These are phyloP conservation scores for Armadillidium nasatum DNA, from an alignment of 1,140 invertebrate species.

Conservation along the genomic window DNA sequence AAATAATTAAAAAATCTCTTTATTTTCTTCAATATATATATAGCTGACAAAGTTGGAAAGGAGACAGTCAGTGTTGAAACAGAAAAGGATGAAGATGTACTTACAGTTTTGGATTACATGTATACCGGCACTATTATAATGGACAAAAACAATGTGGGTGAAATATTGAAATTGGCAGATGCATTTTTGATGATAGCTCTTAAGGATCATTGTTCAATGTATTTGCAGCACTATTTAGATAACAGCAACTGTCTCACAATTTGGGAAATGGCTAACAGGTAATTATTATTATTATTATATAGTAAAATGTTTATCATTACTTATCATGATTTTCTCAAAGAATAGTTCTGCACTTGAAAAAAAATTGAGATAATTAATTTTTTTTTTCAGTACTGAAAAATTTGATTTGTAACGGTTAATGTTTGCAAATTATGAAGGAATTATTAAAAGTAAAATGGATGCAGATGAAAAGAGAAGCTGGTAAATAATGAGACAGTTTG, in stretches of 20 bases:
- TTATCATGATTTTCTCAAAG: no score
- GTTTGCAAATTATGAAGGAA: no score
- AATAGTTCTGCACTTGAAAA: no score
- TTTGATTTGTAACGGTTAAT: no score
- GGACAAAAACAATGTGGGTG: conserved; percentile 59
- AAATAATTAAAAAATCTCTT: background rate
- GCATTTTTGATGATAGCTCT: conserved; percentile 61
- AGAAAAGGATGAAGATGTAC: conserved; percentile 59
- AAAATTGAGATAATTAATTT: no score
- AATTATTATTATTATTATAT: conserved; percentile 44
- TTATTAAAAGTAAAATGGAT: no score
- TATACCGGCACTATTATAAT: conserved; percentile 62
- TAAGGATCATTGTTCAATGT: conserved; percentile 62
- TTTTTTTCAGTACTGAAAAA: no score
- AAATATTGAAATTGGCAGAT: conserved; percentile 60
- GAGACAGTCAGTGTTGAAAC: conserved; percentile 57
- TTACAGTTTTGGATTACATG: conserved; percentile 61
- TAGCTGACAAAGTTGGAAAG: conserved; percentile 52
- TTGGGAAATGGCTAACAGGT: conserved; percentile 56
- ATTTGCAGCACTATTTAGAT: conserved; percentile 59
- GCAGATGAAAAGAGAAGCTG: no score
- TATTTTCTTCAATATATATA: background rate
- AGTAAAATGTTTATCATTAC: no score
- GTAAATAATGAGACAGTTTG: no score
- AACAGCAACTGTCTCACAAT: conserved; percentile 59